These are phyloP conservation scores for Manis crassicaudata DNA, from an alignment of 2,797 vertebrate species.

Conservation along the genomic window DNA sequence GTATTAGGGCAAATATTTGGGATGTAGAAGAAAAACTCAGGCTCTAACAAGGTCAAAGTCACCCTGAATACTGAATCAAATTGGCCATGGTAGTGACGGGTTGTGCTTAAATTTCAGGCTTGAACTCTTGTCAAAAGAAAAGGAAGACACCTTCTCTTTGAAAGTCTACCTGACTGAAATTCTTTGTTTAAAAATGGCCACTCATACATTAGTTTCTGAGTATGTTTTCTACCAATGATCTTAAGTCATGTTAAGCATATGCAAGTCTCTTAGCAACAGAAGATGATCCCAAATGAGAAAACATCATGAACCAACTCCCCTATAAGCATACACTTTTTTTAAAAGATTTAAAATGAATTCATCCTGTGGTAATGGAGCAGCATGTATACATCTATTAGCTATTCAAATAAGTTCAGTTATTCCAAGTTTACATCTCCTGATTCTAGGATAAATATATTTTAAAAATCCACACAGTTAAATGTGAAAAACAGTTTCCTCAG, in stretches of 20 bases:
- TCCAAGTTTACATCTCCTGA: constrained; percentile 15
- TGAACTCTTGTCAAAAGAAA: constrained; percentile 16
- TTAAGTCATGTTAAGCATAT: constrained; percentile 57
- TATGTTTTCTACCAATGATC: constrained; percentile 61
- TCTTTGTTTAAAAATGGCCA: constrained; percentile 37
- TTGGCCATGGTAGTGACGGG: background rate
- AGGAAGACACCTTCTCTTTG: constrained; percentile 26
- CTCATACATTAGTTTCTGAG: constrained; percentile 68
- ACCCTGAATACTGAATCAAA: constrained; percentile 39
- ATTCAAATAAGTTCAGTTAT: constrained; percentile 40
- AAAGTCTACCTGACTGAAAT: constrained; percentile 16
- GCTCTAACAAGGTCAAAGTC: background rate
- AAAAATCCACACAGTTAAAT: constrained; percentile 36
- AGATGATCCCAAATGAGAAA: constrained; percentile 70
- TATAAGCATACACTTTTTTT: constrained; percentile 52
- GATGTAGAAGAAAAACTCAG: constrained; percentile 24
- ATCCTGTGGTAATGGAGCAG: background rate
- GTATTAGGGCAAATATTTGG: background rate
- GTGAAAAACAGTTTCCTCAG: constrained; percentile 42
- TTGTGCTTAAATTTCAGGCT: background rate
- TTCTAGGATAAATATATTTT: constrained; percentile 56
- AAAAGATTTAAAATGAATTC: constrained; percentile 35
- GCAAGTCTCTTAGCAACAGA: constrained; percentile 81
- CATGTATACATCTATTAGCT: background rate
- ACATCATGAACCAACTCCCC: constrained; percentile 44